A percentile compares a stretch with the other conserved stretches of the same genome.
phyloP scores from a whole-genome alignment of 2,797 vertebrate genomes.

The Cossypha caffra region DNA sequence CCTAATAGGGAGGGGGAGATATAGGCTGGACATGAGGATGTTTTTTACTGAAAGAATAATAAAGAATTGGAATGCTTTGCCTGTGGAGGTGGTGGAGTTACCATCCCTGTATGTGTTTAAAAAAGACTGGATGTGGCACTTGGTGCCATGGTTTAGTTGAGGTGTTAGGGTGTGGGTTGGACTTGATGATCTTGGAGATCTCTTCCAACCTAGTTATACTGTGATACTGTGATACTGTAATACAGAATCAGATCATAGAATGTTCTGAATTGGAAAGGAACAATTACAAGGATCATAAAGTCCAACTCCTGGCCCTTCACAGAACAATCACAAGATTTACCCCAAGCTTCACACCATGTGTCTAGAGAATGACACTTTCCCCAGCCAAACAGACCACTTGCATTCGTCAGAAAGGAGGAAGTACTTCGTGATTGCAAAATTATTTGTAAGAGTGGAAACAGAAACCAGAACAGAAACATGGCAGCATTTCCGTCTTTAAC shows the following conservation, averaged over 20 bases:
- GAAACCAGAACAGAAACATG: not conserved
- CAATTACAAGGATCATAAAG: not conserved
- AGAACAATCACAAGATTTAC: not conserved
- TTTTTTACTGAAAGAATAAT: too few relatives aligned
- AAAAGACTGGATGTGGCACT: too few relatives aligned
- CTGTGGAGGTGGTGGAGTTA: too few relatives aligned
- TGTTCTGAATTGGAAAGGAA: not conserved
- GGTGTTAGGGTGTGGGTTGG: too few relatives aligned
- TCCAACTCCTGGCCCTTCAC: not conserved
- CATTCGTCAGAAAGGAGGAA: not conserved
- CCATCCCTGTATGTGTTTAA: too few relatives aligned
- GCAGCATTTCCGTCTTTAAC: not conserved
- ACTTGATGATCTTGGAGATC: too few relatives aligned
- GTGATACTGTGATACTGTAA: too few relatives aligned
- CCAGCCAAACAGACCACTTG: not conserved
- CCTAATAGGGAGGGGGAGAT: too few relatives aligned
- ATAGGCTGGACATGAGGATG: too few relatives aligned
- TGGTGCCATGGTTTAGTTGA: too few relatives aligned
- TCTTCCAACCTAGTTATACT: too few relatives aligned
- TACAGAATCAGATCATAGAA: not conserved
- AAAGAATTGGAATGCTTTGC: too few relatives aligned
- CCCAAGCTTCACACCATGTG: not conserved
- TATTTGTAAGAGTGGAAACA: not conserved
- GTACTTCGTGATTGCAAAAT: not conserved
- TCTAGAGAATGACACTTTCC: rapidly evolving